phyloP scores from a whole-genome alignment of 2,797 vertebrate genomes.

The Smutsia temminckii region DNA sequence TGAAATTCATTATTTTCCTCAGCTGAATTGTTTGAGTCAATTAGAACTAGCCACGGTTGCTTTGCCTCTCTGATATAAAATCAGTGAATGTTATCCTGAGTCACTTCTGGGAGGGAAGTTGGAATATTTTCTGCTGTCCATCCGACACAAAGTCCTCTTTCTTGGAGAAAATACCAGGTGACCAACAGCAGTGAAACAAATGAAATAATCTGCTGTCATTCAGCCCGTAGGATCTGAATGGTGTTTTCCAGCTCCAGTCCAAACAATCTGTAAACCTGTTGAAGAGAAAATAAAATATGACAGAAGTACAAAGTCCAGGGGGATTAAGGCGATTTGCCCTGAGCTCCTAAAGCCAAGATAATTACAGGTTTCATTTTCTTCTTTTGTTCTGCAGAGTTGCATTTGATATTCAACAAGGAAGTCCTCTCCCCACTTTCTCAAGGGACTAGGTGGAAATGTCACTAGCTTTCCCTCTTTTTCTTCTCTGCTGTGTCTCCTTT shows the following conservation, averaged over 20 bases:
- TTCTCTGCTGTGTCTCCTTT: not conserved
- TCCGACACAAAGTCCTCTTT: not conserved
- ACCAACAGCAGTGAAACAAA: not conserved
- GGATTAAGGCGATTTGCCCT: conserved; percentile 81
- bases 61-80: not conserved
- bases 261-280: conserved; percentile 75
- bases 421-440: not conserved
- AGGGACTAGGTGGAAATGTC: conserved; percentile 6
- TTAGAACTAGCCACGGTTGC: not conserved
- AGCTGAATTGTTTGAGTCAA: not conserved
- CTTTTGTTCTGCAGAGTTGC: conserved; percentile 51
- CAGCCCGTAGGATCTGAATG: not conserved
- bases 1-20: not conserved
- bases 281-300: conserved; percentile 70
- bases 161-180: not conserved
- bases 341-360: conserved; percentile 78
- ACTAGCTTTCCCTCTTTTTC: not conserved
- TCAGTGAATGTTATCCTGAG: not conserved
- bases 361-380: conserved; percentile 73
- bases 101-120: not conserved
- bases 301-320: conserved; percentile 66
- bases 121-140: not conserved
- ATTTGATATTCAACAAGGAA: conserved; percentile 60
- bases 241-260: not conserved
- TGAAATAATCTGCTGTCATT: not conserved